A percentile compares a stretch with the other conserved stretches of the same genome.
Evolutionary conservation across 1,140 invertebrate genomes (phyloP).

Genomic region (Drosophila malerkotliana): DNA sequence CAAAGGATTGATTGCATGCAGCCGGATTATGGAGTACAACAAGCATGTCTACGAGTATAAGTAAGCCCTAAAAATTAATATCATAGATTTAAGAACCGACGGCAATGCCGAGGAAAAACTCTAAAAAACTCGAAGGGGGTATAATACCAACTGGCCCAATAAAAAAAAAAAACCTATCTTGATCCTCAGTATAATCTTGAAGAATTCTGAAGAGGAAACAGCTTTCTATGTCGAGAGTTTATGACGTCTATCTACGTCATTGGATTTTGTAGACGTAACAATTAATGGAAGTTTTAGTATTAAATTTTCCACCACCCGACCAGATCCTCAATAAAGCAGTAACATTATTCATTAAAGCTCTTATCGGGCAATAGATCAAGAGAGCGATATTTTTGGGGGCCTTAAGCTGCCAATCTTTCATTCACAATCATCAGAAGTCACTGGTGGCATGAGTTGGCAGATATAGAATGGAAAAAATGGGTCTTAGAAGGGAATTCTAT

Average conservation of each 20-base stretch:
- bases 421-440: slow-evolving; percentile 31
- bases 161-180: too few relatives aligned
- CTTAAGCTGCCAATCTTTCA: slow-evolving; percentile 41
- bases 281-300: not conserved
- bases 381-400: not conserved
- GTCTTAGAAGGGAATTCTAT: not conserved
- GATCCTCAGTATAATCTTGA: not conserved
- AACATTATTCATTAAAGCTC: slow-evolving; percentile 28
- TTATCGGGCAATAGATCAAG: slow-evolving; percentile 40
- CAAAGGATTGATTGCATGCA: slow-evolving; percentile 83
- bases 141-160: too few relatives aligned
- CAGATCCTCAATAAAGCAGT: slow-evolving; percentile 9
- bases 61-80: slow-evolving; percentile 33
- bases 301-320: slow-evolving; percentile 17
- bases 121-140: too few relatives aligned
- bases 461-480: not conserved
- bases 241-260: slow-evolving; percentile 9
- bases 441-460: slow-evolving; percentile 28
- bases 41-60: slow-evolving; percentile 83
- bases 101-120: not conserved
- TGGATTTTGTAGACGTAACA: not conserved
- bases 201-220: slow-evolving; percentile 1
- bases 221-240: not conserved
- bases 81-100: slow-evolving; percentile 2
- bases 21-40: slow-evolving; percentile 82